These are phyloP conservation scores for Thalpophila matura DNA, from an alignment of 2,888 invertebrate species.

Conservation along the genomic window DNA sequence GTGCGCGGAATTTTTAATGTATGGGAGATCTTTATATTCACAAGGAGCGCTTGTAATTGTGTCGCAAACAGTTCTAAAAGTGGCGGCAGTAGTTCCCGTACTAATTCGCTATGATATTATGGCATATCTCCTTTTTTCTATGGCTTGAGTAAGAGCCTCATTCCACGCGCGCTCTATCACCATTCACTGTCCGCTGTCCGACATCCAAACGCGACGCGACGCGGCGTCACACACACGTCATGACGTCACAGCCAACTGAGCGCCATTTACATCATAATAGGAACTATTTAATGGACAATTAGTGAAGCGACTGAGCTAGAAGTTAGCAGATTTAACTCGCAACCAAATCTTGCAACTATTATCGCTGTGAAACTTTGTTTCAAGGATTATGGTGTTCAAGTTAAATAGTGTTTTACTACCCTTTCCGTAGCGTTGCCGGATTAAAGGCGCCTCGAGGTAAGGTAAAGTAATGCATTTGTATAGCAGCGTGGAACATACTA, in stretches of 20 bases:
- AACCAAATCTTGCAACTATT: conserved; percentile 10
- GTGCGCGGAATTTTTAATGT: too few species aligned
- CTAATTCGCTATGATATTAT: too few species aligned
- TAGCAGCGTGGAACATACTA: too few species aligned
- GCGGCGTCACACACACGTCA: not conserved
- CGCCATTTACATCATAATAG: conserved; percentile 32
- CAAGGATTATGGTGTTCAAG: not conserved
- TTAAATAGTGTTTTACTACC: not conserved
- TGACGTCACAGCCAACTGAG: conserved; percentile 4
- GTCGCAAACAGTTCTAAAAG: too few species aligned
- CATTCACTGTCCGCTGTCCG: too few species aligned
- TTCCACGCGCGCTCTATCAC: not conserved
- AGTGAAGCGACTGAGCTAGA: conserved; percentile 1
- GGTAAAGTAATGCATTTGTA: too few species aligned
- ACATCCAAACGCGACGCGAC: not conserved
- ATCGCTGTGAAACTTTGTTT: conserved; percentile 23
- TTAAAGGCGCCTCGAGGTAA: not conserved
- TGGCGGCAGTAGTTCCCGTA: too few species aligned
- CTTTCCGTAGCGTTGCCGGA: not conserved
- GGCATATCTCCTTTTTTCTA: too few species aligned
- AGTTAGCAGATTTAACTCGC: conserved; percentile 22
- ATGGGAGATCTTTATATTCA: too few species aligned
- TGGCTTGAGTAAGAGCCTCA: too few species aligned
- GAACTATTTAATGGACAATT: conserved; percentile 35
- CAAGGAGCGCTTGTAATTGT: too few species aligned